Conservation (phyloP, 2,888 invertebrate species). For the Ectemnius lituratus region DNA sequence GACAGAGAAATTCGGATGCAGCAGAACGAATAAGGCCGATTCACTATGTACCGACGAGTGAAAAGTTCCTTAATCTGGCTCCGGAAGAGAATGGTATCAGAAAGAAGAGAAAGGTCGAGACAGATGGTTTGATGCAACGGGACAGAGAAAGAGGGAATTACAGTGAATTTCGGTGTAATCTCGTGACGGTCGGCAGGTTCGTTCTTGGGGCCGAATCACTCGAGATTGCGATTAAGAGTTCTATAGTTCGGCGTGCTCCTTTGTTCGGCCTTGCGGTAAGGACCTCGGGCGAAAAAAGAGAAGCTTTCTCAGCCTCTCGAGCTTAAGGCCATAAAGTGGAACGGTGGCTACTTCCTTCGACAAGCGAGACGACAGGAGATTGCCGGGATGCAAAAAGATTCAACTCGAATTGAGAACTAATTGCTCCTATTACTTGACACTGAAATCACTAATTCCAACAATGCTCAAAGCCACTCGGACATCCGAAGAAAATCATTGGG, state of each 20-base stretch:
- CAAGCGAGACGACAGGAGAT: neutral
- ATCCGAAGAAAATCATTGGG: no score
- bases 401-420: neutral
- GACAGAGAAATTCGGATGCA: no score
- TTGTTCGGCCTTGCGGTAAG: constrained; percentile 32
- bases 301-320: constrained; percentile 16
- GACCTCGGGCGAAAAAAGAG: constrained; percentile 23
- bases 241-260: constrained; percentile 32
- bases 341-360: neutral
- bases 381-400: neutral
- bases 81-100: neutral
- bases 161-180: constrained; percentile 42
- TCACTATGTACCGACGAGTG: neutral
- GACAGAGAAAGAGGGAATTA: constrained; percentile 15
- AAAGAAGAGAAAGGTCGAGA: constrained; percentile 10
- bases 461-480: neutral
- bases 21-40: neutral
- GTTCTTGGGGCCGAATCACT: constrained; percentile 24
- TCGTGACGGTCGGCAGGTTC: constrained; percentile 24
- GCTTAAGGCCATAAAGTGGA: constrained; percentile 10
- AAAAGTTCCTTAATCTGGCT: neutral
- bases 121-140: no score
- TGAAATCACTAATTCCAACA: neutral
- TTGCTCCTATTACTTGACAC: neutral
- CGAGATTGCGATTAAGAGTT: constrained; percentile 48